A percentile compares a stretch with the other conserved stretches of the same genome.
Conservation (phyloP, 1,140 invertebrate species). For the Macrotrachela quadricornifera region DNA sequence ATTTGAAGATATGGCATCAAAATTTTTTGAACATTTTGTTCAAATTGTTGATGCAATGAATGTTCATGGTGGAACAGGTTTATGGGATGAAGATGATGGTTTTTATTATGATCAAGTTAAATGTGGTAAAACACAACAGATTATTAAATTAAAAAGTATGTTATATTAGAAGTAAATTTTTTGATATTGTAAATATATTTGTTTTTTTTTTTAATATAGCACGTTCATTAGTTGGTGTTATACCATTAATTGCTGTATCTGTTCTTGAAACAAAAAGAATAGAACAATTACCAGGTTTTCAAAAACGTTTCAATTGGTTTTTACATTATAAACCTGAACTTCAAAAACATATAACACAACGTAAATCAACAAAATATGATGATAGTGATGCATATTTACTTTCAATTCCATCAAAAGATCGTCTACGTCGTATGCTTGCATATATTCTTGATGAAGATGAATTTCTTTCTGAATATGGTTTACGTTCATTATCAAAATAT, state of each 20-base stretch:
- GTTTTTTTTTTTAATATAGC: constrained; percentile 9
- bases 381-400: constrained; percentile 12
- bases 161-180: no score
- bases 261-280: constrained; percentile 11
- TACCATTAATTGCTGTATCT: constrained; percentile 24
- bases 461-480: constrained; percentile 28
- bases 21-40: constrained; percentile 31
- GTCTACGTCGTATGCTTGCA: constrained; percentile 19
- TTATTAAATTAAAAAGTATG: constrained; percentile 14
- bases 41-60: constrained; percentile 26
- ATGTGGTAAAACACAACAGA: constrained; percentile 12
- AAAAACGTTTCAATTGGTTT: constrained; percentile 12
- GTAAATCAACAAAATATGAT: neutral
- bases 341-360: constrained; percentile 14
- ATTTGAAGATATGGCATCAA: constrained; percentile 31
- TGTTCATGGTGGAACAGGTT: constrained; percentile 13
- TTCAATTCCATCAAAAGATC: constrained; percentile 20
- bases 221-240: constrained; percentile 29
- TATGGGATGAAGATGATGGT: constrained; percentile 31
- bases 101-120: constrained; percentile 30
- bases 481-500: constrained; percentile 30
- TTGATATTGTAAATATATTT: no score
- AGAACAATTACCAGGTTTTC: constrained; percentile 8
- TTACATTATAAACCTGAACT: constrained; percentile 13
- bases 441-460: constrained; percentile 29